phyloP scores from a whole-genome alignment of 2,113 vertebrate species.

The Daboia siamensis region DNA sequence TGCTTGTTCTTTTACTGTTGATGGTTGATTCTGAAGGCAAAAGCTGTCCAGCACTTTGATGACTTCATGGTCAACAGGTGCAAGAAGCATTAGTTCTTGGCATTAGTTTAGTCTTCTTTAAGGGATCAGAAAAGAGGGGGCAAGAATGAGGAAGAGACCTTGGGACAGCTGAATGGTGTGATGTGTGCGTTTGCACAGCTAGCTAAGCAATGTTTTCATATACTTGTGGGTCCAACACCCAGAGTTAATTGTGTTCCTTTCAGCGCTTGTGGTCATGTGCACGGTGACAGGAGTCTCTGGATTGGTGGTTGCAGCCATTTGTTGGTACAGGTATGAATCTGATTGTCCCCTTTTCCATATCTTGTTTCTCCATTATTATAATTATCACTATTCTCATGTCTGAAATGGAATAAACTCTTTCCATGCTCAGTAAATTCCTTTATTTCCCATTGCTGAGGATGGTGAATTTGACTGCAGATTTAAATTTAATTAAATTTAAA shows the following conservation, averaged over 20 bases:
- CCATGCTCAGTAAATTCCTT: background rate
- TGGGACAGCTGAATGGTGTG: background rate
- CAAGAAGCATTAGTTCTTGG: no score
- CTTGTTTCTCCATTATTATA: background rate
- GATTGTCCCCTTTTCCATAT: background rate
- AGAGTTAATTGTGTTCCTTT: background rate
- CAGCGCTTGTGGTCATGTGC: conserved; percentile 50
- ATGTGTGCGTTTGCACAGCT: background rate
- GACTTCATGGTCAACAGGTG: background rate
- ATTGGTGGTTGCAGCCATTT: conserved; percentile 41
- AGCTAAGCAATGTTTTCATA: background rate
- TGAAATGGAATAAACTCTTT: background rate
- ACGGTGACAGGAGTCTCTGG: conserved; percentile 43
- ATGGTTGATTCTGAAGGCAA: background rate
- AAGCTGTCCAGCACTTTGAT: background rate
- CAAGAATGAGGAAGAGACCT: background rate
- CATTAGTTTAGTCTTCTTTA: background rate
- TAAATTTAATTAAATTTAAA: no score
- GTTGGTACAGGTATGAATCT: conserved; percentile 46
- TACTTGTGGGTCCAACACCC: background rate
- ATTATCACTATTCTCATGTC: background rate
- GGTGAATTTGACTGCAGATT: background rate
- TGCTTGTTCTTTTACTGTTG: background rate
- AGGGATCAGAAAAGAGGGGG: background rate
- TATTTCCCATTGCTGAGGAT: background rate